Evolutionary conservation across 2,797 vertebrate species (phyloP).

Genomic region (Danio tinwini): DNA sequence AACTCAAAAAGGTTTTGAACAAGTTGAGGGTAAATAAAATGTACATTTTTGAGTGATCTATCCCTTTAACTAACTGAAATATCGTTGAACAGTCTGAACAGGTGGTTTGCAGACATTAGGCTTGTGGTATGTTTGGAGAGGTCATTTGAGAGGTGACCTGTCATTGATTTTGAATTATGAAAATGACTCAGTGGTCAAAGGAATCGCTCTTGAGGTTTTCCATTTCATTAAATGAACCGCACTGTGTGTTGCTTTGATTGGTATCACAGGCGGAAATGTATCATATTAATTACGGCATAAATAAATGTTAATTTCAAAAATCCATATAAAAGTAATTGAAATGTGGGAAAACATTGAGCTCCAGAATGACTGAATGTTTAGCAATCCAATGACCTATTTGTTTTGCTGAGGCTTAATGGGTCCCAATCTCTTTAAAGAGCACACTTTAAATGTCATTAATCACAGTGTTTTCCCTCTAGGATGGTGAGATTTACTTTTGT

Average conservation of each 20-base stretch:
- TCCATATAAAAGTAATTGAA: not conserved
- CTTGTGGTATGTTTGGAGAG: conserved; percentile 48
- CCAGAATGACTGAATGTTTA: conserved; percentile 25
- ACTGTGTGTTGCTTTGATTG: not conserved
- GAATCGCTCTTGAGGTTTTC: conserved; percentile 13
- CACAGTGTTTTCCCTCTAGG: conserved; percentile 3
- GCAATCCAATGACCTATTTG: conserved; percentile 43
- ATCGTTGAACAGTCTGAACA: not conserved
- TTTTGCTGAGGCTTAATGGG: conserved; percentile 22
- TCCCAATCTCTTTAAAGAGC: conserved; percentile 34
- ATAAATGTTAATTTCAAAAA: conserved; percentile 3
- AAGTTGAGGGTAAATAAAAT: too few species aligned
- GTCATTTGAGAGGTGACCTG: conserved; percentile 25
- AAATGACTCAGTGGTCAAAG: conserved; percentile 43
- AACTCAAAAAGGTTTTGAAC: too few species aligned
- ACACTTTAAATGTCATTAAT: conserved; percentile 33
- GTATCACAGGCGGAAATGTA: not conserved
- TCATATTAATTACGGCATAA: not conserved
- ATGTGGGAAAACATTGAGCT: not conserved
- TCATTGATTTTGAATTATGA: conserved; percentile 31
- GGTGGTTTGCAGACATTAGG: conserved; percentile 11
- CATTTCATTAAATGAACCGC: not conserved
- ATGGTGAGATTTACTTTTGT: not conserved
- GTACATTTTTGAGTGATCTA: too few species aligned
- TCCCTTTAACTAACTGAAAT: not conserved